Conservation (phyloP, 2,797 vertebrate species). For the Pachyuromys duprasi region DNA sequence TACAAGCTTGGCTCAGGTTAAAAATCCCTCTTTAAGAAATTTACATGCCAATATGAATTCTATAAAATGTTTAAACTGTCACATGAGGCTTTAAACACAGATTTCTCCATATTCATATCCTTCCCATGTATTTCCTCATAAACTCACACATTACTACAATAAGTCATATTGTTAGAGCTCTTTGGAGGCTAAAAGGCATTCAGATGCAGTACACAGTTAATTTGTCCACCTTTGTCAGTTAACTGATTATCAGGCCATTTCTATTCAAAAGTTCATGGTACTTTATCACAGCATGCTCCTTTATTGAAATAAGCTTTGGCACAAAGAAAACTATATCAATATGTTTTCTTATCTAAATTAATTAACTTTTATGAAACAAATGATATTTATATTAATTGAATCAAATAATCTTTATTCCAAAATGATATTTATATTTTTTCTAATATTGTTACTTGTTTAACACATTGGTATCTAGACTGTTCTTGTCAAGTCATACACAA, state of each 20-base stretch:
- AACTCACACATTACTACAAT: not conserved
- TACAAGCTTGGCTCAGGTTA: slow-evolving; percentile 8
- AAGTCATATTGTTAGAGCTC: not conserved
- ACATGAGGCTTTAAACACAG: not conserved
- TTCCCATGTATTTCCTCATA: not conserved
- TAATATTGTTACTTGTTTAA: not conserved
- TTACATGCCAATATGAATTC: slow-evolving; percentile 17
- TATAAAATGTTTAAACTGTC: not conserved
- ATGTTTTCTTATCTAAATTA: not conserved
- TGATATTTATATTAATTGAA: not conserved
- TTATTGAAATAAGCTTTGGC: slow-evolving; percentile 21
- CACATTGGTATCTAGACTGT: not conserved
- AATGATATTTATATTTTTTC: not conserved
- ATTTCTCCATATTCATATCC: not conserved
- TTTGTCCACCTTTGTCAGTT: not conserved
- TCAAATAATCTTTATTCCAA: not conserved
- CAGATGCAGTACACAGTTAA: not conserved
- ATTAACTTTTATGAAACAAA: not conserved
- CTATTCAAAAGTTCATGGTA: not conserved
- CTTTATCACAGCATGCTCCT: not conserved
- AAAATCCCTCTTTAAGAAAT: slow-evolving; percentile 39
- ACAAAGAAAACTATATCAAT: not conserved
- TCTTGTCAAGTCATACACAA: not conserved
- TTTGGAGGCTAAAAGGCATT: not conserved
- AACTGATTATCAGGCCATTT: not conserved